These are phyloP conservation scores for Disparrhopalites patrizii DNA, from an alignment of 2,888 invertebrate species.

Conservation along the genomic window DNA sequence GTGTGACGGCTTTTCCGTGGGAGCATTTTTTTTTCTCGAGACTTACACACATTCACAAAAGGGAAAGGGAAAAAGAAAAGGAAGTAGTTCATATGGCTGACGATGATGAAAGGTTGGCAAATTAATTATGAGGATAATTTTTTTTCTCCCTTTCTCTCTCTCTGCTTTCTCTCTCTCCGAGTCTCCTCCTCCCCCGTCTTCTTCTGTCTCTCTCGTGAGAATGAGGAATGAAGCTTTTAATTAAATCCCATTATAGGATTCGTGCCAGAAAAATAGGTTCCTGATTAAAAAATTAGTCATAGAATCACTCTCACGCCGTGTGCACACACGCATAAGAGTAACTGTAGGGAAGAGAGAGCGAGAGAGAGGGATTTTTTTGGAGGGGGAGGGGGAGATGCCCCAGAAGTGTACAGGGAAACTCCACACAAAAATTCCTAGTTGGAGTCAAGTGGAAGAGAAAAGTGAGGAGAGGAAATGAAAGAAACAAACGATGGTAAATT, in stretches of 20 bases:
- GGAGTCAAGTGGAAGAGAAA: constrained; percentile 37
- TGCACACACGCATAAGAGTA: constrained; percentile 15
- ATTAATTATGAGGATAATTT: constrained; percentile 49
- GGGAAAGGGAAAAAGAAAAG: neutral
- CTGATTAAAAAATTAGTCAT: constrained; percentile 49
- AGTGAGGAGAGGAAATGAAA: constrained; percentile 48
- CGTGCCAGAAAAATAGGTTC: constrained; percentile 49
- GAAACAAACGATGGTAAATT: constrained; percentile 49
- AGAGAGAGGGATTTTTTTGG: constrained; percentile 18
- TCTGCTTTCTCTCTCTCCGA: no score
- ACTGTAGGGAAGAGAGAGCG: constrained; percentile 10
- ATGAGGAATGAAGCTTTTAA: constrained; percentile 46
- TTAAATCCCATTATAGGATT: constrained; percentile 49
- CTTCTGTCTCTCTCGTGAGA: constrained; percentile 28
- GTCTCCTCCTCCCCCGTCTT: no score
- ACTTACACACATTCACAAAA: neutral
- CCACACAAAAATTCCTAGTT: constrained; percentile 26
- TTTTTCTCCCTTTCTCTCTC: no score
- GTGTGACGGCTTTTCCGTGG: neutral
- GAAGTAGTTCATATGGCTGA: constrained; percentile 16
- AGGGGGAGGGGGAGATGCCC: no score
- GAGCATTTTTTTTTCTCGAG: neutral
- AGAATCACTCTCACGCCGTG: constrained; percentile 33
- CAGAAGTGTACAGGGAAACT: no score
- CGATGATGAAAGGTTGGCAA: constrained; percentile 49